These are phyloP conservation scores for Salminus brasiliensis DNA, from an alignment of 2,113 vertebrate species.

Conservation along the genomic window DNA sequence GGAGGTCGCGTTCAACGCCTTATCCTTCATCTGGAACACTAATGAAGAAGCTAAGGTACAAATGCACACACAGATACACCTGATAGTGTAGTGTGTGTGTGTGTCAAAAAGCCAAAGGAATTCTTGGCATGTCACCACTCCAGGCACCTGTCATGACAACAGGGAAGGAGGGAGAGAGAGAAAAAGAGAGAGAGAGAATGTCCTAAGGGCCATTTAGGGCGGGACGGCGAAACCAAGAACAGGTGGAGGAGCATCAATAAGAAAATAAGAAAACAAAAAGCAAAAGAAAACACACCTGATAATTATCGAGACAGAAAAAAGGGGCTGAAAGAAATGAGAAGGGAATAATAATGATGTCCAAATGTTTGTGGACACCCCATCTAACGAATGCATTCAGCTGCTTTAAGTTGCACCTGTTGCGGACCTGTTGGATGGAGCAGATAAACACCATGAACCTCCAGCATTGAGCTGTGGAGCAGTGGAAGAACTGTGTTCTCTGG, in stretches of 20 bases:
- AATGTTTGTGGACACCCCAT: no score
- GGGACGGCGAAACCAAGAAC: conserved; percentile 62
- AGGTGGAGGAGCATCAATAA: conserved; percentile 48
- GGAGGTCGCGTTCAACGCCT: conserved; percentile 92
- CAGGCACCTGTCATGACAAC: conserved; percentile 71
- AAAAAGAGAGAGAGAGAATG: conserved; percentile 12
- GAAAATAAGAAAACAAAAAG: not conserved
- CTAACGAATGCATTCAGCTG: no score
- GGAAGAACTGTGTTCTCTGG: no score
- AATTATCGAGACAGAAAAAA: not conserved
- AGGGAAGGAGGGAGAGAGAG: not conserved
- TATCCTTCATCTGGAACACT: conserved; percentile 95
- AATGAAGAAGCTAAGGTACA: conserved; percentile 93
- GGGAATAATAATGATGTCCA: no score
- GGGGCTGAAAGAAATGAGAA: not conserved
- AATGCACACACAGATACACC: conserved; percentile 1
- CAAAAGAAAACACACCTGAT: conserved; percentile 11
- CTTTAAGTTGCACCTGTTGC: no score
- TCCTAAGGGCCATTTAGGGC: conserved; percentile 56
- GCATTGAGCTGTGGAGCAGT: no score
- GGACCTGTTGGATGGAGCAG: no score
- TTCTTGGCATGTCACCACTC: conserved; percentile 81
- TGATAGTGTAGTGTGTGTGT: no score
- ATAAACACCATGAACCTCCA: no score
- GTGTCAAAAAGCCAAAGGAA: conserved; percentile 74